Base-by-base conservation (phyloP, 2,113 vertebrate genomes). In the Tapirus terrestris region DNA sequence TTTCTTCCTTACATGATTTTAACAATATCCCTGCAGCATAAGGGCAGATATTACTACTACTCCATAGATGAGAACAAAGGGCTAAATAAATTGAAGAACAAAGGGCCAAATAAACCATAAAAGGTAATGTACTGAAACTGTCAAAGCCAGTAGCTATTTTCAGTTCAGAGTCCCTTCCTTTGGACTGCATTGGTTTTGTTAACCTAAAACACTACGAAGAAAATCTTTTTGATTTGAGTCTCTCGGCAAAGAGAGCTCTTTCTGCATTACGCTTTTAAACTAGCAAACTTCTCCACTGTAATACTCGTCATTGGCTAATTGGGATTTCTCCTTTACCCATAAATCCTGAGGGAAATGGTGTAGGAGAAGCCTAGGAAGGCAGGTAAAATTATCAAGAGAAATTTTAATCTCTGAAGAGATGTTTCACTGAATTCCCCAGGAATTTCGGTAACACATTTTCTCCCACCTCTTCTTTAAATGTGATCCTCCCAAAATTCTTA, bases 311-410 rank as follows among this genome's bases (percentile, higher is more conserved):
- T 13, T 58, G 25, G 56, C 36, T 97, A 96, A 85, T 29, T 76
- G 48, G 25, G 21, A 80, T 93, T 98, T 97, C 65, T 92, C 88
- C 36, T 93, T 51, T 77, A 85, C 65, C 70, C 45, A 65, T 79
- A 95, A 86, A 89, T 91, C 51, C 92, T 92, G 33, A 89, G 36
- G 79, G 87, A 94, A 86, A 70, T 43, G 31, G 45, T 21, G 14
- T 60, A 81, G 14, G 25, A 94, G 63, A 97, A 90, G 25, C 53
- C 20, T 65, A n/a, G 5, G 33, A 93, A 94, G 56, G 79, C 61
- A 87, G 73, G 75, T 51, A 94, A 97, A 86, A 94, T 90, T 45
- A 95, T 43, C 72, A 83, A 83, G 36, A 96, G 21, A 86, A 91
- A 82, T 73, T 89, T 72, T 82, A 68, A 53, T 87, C 25, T 91